These are phyloP conservation scores for Stichopus horrens DNA, from an alignment of 53 echinoderm and acorn worm species.

Conservation along the genomic window DNA sequence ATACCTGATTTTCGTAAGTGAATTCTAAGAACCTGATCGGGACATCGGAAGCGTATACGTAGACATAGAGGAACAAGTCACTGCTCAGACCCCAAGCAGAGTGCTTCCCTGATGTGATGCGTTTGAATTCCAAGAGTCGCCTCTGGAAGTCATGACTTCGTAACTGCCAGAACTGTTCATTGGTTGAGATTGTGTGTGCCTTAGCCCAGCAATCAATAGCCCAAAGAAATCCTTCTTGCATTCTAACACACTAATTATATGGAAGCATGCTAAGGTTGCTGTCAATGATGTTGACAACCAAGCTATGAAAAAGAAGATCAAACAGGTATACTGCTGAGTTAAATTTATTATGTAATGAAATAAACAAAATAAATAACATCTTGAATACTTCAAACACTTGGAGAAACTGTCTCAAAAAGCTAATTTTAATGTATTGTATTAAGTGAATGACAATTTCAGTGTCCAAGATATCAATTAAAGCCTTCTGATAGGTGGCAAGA, in stretches of 20 bases:
- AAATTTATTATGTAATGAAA: neutral
- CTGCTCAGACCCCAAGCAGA: conserved; percentile 84
- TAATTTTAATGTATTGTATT: no score
- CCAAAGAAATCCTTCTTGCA: conserved; percentile 78
- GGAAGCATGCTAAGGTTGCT: conserved; percentile 23
- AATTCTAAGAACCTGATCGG: conserved; percentile 85
- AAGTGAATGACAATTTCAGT: no score
- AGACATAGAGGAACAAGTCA: conserved; percentile 79
- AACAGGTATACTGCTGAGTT: neutral
- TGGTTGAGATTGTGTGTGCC: conserved; percentile 78
- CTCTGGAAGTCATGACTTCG: conserved; percentile 66
- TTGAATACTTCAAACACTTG: no score
- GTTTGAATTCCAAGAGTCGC: conserved; percentile 78
- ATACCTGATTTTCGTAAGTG: conserved; percentile 92
- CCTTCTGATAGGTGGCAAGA: no score
- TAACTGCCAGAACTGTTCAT: conserved; percentile 75
- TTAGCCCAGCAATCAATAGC: conserved; percentile 81
- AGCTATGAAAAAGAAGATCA: neutral
- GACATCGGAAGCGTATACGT: conserved; percentile 83
- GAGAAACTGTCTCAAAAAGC: no score
- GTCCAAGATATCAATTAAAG: no score
- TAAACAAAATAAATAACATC: neutral
- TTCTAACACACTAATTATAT: conserved; percentile 21
- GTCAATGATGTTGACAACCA: neutral
- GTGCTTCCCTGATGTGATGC: conserved; percentile 69